These are phyloP conservation scores for Neomonachus schauinslandi DNA, from an alignment of 2,113 vertebrate genomes.

Conservation along the genomic window DNA sequence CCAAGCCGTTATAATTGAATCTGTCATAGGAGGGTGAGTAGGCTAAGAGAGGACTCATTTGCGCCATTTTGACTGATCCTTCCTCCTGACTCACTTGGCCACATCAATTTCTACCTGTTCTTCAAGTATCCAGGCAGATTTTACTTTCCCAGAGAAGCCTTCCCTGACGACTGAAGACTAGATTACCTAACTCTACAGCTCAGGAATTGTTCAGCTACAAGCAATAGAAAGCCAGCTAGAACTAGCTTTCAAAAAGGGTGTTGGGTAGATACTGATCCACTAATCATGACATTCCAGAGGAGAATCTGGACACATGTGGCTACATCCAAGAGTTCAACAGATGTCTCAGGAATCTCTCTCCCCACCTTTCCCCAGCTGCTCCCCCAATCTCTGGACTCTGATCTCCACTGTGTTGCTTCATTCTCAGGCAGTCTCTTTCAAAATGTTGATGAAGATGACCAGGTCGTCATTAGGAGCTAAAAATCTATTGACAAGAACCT, in stretches of 20 bases:
- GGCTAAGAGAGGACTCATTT: background rate
- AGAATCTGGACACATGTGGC: background rate
- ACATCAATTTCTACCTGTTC: background rate
- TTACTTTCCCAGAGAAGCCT: background rate
- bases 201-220: background rate
- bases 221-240: background rate
- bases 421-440: background rate
- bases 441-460: background rate
- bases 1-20: background rate
- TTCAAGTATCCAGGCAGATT: background rate
- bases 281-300: background rate
- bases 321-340: background rate
- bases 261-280: background rate
- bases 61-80: background rate
- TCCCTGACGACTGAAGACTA: background rate
- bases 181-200: background rate
- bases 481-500: background rate
- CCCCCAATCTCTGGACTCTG: background rate
- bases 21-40: background rate
- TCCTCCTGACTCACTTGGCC: background rate
- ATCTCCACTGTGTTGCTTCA: background rate
- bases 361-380: rapidly evolving
- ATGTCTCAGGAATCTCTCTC: background rate
- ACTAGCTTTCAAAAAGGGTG: background rate
- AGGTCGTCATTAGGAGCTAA: background rate